Base-by-base conservation (phyloP, 1,140 invertebrate species). In the Hormaphis cornu region DNA sequence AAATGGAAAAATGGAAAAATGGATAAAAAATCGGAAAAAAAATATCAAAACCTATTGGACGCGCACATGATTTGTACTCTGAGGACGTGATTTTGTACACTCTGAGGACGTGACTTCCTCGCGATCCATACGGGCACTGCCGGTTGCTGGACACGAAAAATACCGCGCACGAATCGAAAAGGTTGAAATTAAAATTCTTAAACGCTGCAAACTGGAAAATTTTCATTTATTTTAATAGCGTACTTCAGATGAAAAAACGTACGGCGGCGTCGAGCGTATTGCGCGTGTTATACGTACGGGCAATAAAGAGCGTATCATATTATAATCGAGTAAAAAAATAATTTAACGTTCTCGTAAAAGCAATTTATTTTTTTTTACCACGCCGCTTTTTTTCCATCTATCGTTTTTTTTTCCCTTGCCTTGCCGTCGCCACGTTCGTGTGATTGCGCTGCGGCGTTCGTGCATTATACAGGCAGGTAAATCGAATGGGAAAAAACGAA, bases 281-380 rank as follows among this genome's bases (percentile, higher is more conserved):
- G n/a, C n/a, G n/a, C n/a, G n/a, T n/a, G n/a, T n/a, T n/a, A n/a
- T n/a, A n/a, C n/a, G n/a, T n/a, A n/a, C n/a, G n/a, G n/a, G n/a
- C n/a, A n/a, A n/a, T n/a, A n/a, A n/a, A n/a, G n/a, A n/a, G n/a
- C n/a, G n/a, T n/a, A n/a, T n/a, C n/a, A n/a, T n/a, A n/a, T n/a
- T n/a, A n/a, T n/a, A n/a, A 24, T 26, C 46, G 2, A 16, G 26
- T n/a, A n/a, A n/a, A n/a, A n/a, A n/a, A 14, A 56, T 58, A 58
- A 58, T 58, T 40, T 37, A 58, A 58, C 20, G 14, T 58, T 16
- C n/a, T 2, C 22, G 20, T 58, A 40, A 40, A 24, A 58, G 54
- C 20, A 58, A 58, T 58, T 58, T 58, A 58, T 58, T 58, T 40
- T 40, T 58, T 37, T n/a, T n/a, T n/a, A n/a, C n/a, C n/a, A n/a